Conservation (phyloP, 2,113 vertebrate species). For the Actinemys pallida region DNA sequence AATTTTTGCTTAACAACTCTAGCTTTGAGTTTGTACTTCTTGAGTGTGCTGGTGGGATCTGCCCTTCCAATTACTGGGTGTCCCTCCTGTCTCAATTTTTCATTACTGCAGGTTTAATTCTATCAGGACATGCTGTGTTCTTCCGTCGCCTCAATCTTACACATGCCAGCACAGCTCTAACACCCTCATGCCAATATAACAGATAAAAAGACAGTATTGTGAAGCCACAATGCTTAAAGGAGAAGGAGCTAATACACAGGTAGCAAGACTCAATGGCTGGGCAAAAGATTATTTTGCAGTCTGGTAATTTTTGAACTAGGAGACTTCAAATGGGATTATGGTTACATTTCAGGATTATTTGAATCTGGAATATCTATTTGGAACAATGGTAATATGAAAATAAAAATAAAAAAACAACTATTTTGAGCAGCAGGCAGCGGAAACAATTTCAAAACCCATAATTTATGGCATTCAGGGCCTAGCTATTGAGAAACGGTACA, state of each 20-base stretch:
- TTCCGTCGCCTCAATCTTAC: constrained; percentile 28
- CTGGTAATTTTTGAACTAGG: neutral
- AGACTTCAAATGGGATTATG: neutral
- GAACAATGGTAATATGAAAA: neutral
- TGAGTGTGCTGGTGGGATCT: neutral
- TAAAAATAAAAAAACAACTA: neutral
- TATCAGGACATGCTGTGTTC: constrained; percentile 15
- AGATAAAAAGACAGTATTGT: neutral
- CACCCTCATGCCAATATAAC: neutral
- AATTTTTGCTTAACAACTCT: constrained; percentile 7
- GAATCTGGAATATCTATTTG: neutral
- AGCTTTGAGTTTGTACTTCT: neutral
- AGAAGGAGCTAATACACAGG: neutral
- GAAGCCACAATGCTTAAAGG: neutral
- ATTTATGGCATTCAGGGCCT: neutral
- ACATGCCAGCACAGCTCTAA: neutral
- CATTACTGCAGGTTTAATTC: neutral
- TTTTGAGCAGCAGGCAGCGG: neutral
- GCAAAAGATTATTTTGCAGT: neutral
- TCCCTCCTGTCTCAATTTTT: neutral
- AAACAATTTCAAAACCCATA: neutral
- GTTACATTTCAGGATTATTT: neutral
- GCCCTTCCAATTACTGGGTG: accelerated
- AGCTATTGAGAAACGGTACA: neutral
- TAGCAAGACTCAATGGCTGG: neutral